Evolutionary conservation across 92 coral and sea anemone species (phyloP), one percentile per base, ranked within the genome.

Genomic region (Porites cylindrica): DNA sequence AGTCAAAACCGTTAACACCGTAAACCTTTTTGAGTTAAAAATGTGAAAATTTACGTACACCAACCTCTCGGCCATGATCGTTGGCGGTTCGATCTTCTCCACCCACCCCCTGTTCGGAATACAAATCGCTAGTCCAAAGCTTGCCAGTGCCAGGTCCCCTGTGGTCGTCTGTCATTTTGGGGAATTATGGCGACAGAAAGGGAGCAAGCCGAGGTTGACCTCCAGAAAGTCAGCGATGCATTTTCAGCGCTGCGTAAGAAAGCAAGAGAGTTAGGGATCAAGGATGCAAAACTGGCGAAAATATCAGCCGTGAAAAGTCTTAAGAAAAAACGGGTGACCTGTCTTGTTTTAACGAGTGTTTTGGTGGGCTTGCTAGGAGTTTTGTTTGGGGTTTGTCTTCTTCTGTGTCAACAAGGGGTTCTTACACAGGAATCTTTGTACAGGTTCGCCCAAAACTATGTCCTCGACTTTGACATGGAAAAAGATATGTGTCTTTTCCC

Each of bases 231-330:
- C 68, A 75, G 38, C 6, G 76, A 95, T 43, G 97, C 99, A 24
- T 97, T 97, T 78, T 60, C 64, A n/a, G 83, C 89, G 13, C 78
- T 97, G 4, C 89, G 94, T 54, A 88, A 91, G 78, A 93, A 86
- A 68, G 98, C 99, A 52, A 97, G 80, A 72, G 86, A 81, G 62
- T 88, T 97, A 66, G 96, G 98, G 60, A 93, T 97, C 81, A 81
- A 89, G 51, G 94, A 92, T 79, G 59, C 90, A 9, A 87, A 93
- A 10, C 77, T 97, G n/a, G 59, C 68, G 20, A 85, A 87, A 80
- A 88, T 93, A 18, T 75, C 90, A 54, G 89, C 97, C 1, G 68
- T 97, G 58, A 93, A 87, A 70, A 81, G 24, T 47, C 88, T 97
- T 1, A 90, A 84, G 43, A 43, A 74, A 3, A 93, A 72, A 53